Percentiles rank a stretch among this genome's conserved stretches.
phyloP scores from a whole-genome alignment of 2,888 invertebrate genomes.

The Monopis laevigella region DNA sequence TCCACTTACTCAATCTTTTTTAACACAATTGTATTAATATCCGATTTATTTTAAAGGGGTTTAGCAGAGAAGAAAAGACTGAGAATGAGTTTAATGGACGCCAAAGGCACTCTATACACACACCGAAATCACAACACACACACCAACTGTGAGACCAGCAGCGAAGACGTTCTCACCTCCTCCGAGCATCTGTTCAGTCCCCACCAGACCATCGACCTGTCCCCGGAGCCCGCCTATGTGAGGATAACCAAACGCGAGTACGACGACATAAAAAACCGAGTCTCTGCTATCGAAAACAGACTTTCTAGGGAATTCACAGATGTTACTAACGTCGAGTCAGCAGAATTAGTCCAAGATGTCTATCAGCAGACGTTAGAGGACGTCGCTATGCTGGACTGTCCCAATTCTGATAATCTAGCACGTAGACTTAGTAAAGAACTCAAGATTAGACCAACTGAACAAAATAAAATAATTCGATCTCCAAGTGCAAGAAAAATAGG shows the following conservation, averaged over 20 bases:
- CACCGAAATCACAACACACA: constrained; percentile 22
- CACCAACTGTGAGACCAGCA: constrained; percentile 50
- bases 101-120: constrained; percentile 21
- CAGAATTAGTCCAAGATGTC: constrained; percentile 74
- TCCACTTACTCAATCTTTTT: no score
- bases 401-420: constrained; percentile 76
- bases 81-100: constrained; percentile 52
- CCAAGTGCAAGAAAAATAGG: constrained; percentile 87
- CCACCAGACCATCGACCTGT: constrained; percentile 53
- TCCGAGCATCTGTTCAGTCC: constrained; percentile 53
- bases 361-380: constrained; percentile 79
- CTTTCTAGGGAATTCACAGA: constrained; percentile 74
- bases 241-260: constrained; percentile 79
- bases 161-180: constrained; percentile 52
- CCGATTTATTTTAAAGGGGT: constrained; percentile 41
- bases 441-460: constrained; percentile 75
- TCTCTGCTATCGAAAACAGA: constrained; percentile 76
- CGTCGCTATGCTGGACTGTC: constrained; percentile 70
- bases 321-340: constrained; percentile 56
- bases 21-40: no score
- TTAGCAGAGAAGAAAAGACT: constrained; percentile 53
- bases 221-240: constrained; percentile 70
- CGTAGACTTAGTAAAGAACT: constrained; percentile 76
- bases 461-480: constrained; percentile 77
- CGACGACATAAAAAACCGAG: constrained; percentile 79